Evolutionary conservation across 2,888 invertebrate species (phyloP).

Genomic region (Nezara viridula): DNA sequence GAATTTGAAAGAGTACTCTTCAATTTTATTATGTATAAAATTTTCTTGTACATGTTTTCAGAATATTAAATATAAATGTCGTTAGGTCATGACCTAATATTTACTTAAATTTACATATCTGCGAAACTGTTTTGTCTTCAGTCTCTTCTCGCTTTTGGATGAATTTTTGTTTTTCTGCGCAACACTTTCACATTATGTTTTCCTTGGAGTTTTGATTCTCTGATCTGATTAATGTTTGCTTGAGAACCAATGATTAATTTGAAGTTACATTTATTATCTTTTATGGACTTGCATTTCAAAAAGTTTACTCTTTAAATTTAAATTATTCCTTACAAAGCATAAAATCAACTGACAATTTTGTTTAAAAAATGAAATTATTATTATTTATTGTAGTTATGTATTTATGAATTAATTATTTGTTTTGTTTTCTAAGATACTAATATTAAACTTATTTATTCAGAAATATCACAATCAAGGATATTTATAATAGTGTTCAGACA

Average conservation of each 20-base stretch:
- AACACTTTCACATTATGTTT: background rate
- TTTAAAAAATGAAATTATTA: background rate
- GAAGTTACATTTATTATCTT: background rate
- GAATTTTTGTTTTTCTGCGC: background rate
- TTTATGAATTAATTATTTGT: too few relatives aligned
- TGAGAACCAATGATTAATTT: background rate
- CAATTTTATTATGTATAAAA: background rate
- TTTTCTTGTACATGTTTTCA: background rate
- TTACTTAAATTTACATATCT: background rate
- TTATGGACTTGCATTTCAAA: background rate
- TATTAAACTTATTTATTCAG: too few relatives aligned
- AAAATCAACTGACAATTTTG: background rate
- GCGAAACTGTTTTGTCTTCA: background rate
- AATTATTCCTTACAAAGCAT: background rate
- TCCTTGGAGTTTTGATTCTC: background rate
- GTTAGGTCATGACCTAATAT: background rate
- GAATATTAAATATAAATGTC: background rate
- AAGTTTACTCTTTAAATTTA: background rate
- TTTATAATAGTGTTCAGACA: too few relatives aligned
- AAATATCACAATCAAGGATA: too few relatives aligned
- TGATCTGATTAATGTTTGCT: background rate
- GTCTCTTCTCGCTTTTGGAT: background rate
- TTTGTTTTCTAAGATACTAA: too few relatives aligned
- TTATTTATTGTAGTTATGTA: background rate
- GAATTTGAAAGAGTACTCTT: too few relatives aligned